Evolutionary conservation across 2,113 vertebrate genomes (phyloP), one percentile per base, ranked within the genome.

Genomic region (Copsychus sechellarum): DNA sequence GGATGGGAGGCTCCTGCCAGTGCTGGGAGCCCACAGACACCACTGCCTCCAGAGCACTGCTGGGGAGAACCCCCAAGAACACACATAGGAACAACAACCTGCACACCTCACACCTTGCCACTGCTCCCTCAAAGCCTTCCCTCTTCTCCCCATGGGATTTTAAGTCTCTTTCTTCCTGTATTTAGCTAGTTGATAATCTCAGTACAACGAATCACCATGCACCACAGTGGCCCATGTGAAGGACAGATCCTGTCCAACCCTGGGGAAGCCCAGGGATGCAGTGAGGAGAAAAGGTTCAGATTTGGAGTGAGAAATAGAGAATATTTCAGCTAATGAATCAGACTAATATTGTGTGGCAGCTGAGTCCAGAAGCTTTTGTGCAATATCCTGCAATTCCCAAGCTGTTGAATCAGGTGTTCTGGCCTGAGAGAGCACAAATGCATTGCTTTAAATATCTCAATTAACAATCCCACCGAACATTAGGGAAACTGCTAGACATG

Each of bases 371-470:
- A 74, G 79, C 85, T 90, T 90, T 95, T 85, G 6, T 66, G 84
- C 71, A 92, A 80, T 85, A 88, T 88, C 74, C 90, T 93, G 66
- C 40, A 54, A 54, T 87, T 77, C 60, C 57, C 96, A 95, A 87
- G 51, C 79, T 96, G 86, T 92, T 96, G 56, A 91, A 91, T 95
- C 77, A 91, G 79, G 92, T 84, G 82, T 88, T 93, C 81, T 94
- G 86, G 81, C 64, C 85, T 91, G 70, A 94, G 81, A 80, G 56
- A 91, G 66, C 73, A 88, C 81, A 89, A 94, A 97, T 96, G 78
- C 83, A 86, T 24, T 90, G 70, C 81, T 96, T 97, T 97, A 96
- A 96, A 91, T 91, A 95, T 57, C 88, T 94, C 95, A 97, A 73
- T 97, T 96, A 97, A 93, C 31, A 92, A 64, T 71, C 89, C 60